Percentiles rank a stretch among this genome's conserved stretches.
Conservation (phyloP, 2,888 invertebrate genomes). For the Adelognathus sp. region DNA sequence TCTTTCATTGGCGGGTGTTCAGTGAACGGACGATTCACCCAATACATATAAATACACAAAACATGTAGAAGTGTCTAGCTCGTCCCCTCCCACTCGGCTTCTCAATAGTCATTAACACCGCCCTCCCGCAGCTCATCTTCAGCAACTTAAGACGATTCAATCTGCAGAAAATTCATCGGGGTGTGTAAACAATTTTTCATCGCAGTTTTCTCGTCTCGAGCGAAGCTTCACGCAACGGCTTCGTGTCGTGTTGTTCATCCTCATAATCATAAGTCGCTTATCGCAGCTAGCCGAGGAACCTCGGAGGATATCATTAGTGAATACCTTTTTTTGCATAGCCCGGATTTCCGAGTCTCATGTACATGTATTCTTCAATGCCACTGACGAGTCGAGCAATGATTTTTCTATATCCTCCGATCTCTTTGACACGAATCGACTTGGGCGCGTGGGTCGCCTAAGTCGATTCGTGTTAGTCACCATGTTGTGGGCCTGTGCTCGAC, state of each 20-base stretch:
- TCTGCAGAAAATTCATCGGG: not conserved
- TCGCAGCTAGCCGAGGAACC: constrained; percentile 22
- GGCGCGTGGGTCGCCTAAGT: constrained; percentile 49
- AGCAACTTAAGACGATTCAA: not conserved
- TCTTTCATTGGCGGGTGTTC: too few relatives aligned
- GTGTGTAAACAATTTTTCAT: not conserved
- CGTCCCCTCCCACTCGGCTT: too few relatives aligned
- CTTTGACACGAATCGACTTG: constrained; percentile 4
- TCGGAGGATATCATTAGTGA: constrained; percentile 34
- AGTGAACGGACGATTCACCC: too few relatives aligned
- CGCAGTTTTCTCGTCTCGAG: not conserved
- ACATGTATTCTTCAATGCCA: constrained; percentile 28
- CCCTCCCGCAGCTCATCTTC: not conserved
- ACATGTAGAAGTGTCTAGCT: too few relatives aligned
- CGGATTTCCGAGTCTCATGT: constrained; percentile 27
- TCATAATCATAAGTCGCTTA: constrained; percentile 51
- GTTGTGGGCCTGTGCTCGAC: not conserved
- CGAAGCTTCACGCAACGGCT: constrained; percentile 2
- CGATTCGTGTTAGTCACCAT: constrained; percentile 40
- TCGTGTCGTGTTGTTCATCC: constrained; percentile 17
- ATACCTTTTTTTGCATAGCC: constrained; percentile 47
- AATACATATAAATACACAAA: too few relatives aligned
- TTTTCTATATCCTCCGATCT: constrained; percentile 42
- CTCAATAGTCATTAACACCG: not conserved
- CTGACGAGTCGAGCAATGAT: constrained; percentile 39